These are phyloP conservation scores for Burhinus bistriatus DNA, from an alignment of 2,113 vertebrate genomes.

Conservation along the genomic window DNA sequence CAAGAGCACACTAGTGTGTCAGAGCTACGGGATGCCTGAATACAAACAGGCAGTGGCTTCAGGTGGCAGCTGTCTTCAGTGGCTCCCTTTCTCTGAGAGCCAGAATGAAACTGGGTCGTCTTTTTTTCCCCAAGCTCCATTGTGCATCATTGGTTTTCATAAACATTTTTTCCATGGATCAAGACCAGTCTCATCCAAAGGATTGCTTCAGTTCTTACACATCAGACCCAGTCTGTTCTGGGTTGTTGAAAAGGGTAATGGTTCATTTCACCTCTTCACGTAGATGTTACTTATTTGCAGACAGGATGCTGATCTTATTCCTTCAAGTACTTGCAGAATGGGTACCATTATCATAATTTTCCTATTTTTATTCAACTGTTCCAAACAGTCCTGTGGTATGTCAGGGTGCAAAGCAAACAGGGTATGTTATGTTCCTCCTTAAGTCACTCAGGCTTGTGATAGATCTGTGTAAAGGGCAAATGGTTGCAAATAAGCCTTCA, in stretches of 20 bases:
- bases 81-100: neutral
- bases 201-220: neutral
- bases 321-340: neutral
- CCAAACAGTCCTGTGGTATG: neutral
- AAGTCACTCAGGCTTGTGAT: accelerated
- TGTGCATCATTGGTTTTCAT: neutral
- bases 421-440: neutral
- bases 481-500: neutral
- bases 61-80: neutral
- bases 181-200: neutral
- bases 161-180: neutral
- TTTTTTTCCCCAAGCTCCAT: neutral
- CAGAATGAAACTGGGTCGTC: accelerated
- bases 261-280: neutral
- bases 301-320: neutral
- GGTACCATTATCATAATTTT: neutral
- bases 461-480: neutral
- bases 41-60: neutral
- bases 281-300: neutral
- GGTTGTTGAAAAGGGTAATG: neutral
- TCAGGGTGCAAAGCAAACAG: neutral
- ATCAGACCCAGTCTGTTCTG: neutral
- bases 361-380: neutral
- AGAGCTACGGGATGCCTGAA: neutral
- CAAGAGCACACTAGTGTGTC: neutral